A percentile compares a stretch with the other conserved stretches of the same genome.
These are phyloP conservation scores for Platyrinchus mystaceus DNA, from an alignment of 2,797 vertebrate species.

Conservation along the genomic window DNA sequence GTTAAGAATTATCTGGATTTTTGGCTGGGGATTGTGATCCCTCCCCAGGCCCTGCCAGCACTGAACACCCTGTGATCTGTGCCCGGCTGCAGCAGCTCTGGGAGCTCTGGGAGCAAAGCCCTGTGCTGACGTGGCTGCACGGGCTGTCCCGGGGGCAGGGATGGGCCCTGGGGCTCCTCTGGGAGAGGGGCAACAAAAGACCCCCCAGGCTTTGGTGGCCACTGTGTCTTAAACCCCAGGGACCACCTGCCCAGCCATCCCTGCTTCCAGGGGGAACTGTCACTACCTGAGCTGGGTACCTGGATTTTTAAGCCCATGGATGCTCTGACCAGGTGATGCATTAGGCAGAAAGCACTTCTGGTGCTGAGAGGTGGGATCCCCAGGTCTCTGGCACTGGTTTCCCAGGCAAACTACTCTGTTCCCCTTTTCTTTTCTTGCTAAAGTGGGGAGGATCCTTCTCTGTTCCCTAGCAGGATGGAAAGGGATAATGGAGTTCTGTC, in stretches of 20 bases:
- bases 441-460: background rate
- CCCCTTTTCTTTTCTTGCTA: background rate
- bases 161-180: background rate
- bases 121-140: background rate
- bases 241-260: background rate
- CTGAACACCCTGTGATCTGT: rapidly evolving
- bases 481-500: background rate
- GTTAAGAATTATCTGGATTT: background rate
- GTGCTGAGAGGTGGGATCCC: background rate
- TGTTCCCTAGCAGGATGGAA: background rate
- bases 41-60: background rate
- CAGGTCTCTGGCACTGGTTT: constrained; percentile 47
- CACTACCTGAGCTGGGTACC: background rate
- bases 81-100: background rate
- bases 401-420: background rate
- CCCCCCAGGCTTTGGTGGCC: background rate
- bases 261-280: background rate
- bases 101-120: background rate
- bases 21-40: background rate
- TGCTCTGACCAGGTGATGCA: background rate
- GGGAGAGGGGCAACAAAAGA: background rate
- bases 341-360: background rate
- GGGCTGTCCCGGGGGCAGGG: background rate
- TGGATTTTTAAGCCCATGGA: background rate
- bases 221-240: background rate